Percentiles rank a stretch among this genome's conserved stretches.
Conservation (phyloP, 1,140 invertebrate genomes). For the Prorops nasuta region DNA sequence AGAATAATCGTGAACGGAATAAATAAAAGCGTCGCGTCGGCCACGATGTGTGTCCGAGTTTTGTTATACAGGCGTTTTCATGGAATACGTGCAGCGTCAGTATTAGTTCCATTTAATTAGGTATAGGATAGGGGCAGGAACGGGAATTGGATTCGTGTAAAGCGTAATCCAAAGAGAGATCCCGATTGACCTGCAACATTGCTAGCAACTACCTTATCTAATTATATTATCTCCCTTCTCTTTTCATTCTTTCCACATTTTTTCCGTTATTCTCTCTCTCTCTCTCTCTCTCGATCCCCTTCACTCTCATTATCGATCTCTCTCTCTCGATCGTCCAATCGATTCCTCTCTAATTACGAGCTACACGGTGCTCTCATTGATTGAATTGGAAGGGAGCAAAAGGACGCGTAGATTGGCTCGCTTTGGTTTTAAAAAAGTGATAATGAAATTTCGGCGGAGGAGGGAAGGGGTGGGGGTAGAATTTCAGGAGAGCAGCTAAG, state of each 20-base stretch:
- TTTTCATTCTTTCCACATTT: background rate
- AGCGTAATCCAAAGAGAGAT: conserved; percentile 37
- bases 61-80: conserved; percentile 23
- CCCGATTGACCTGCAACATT: conserved; percentile 34
- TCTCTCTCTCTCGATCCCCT: background rate
- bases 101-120: conserved; percentile 47
- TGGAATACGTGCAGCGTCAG: conserved; percentile 24
- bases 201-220: conserved; percentile 14
- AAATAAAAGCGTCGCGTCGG: no score
- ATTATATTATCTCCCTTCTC: conserved; percentile 5
- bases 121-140: conserved; percentile 20
- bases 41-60: conserved; percentile 1
- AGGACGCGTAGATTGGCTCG: no score
- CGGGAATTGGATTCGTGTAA: conserved; percentile 34
- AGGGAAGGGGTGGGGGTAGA: no score
- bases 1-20: no score
- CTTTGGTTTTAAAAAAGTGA: no score
- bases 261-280: background rate
- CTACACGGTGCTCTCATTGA: no score
- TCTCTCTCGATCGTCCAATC: no score
- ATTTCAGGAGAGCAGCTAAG: no score
- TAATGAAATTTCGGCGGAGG: no score
- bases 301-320: conserved; percentile 3
- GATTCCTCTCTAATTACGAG: no score
- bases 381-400: no score